Percentiles rank a stretch among this genome's conserved stretches.
phyloP scores from a whole-genome alignment of 2,797 vertebrate genomes.

The Spatula versicolor region DNA sequence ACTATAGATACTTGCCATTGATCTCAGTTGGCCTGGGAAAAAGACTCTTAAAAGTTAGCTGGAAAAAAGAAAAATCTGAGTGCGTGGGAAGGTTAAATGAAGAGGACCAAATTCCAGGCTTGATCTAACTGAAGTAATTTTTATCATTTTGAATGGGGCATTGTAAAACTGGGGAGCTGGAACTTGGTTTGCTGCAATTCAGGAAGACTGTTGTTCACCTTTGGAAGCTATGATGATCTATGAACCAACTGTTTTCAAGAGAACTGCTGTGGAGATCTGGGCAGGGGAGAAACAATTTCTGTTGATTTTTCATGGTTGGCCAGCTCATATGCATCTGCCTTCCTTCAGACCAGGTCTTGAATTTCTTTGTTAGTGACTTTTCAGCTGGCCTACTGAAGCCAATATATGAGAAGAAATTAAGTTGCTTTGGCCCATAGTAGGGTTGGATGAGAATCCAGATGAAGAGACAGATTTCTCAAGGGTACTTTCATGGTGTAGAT shows the following conservation, averaged over 20 bases:
- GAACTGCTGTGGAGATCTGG: neutral
- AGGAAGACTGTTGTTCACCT: neutral
- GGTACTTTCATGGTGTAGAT: constrained; percentile 42
- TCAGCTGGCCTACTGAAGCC: constrained; percentile 15
- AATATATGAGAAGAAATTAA: neutral
- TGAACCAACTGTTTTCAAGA: neutral
- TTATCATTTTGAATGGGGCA: neutral
- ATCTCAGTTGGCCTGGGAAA: neutral
- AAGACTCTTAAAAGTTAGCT: neutral
- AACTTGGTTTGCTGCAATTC: neutral
- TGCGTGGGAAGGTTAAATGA: neutral
- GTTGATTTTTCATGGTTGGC: neutral
- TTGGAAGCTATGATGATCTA: neutral
- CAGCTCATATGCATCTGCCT: constrained; percentile 18
- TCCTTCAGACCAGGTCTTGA: constrained; percentile 16
- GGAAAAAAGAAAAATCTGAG: neutral
- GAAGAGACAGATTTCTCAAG: constrained; percentile 48
- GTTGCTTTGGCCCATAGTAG: neutral
- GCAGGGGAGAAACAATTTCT: neutral
- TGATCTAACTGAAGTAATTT: neutral
- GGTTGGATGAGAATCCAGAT: constrained; percentile 21
- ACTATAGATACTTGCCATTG: neutral
- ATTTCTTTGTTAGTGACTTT: neutral
- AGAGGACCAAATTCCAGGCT: constrained; percentile 43
- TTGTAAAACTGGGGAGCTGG: neutral